A percentile compares a stretch with the other conserved stretches of the same genome.
phyloP scores from a whole-genome alignment of 2,888 invertebrate genomes.

The Octodonta nipae region DNA sequence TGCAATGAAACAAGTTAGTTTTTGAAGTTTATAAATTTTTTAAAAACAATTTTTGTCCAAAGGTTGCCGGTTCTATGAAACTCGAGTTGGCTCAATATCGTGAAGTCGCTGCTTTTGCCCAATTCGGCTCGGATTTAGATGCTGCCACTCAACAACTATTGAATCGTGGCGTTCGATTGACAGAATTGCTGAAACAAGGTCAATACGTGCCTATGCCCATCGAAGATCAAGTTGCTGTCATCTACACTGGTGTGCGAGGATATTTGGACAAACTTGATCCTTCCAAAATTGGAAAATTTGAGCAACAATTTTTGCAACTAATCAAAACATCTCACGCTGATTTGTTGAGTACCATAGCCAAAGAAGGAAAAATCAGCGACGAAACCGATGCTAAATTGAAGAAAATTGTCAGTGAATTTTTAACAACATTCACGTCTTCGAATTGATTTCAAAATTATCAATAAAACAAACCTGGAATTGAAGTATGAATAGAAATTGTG shows the following conservation, averaged over 20 bases:
- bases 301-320: no score
- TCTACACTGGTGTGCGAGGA: no score
- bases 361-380: conserved; percentile 85
- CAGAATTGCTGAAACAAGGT: conserved; percentile 95
- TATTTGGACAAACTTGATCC: no score
- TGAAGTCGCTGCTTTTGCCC: conserved; percentile 98
- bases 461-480: no score
- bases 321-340: conserved; percentile 68
- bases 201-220: conserved; percentile 99
- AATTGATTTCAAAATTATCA: no score
- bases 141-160: conserved; percentile 95
- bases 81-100: conserved; percentile 98
- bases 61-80: conserved; percentile 99
- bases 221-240: conserved; percentile 98
- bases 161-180: conserved; percentile 93
- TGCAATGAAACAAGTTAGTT: conserved; percentile 86
- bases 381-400: conserved; percentile 83
- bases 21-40: no score
- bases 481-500: no score
- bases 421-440: conserved; percentile 61
- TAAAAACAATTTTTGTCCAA: no score
- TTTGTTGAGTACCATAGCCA: no score
- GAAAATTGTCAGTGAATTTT: conserved; percentile 81
- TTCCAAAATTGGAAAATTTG: no score
- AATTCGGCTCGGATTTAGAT: conserved; percentile 98